Conservation (phyloP, 2,888 invertebrate genomes). For the Drosophila koepferae region DNA sequence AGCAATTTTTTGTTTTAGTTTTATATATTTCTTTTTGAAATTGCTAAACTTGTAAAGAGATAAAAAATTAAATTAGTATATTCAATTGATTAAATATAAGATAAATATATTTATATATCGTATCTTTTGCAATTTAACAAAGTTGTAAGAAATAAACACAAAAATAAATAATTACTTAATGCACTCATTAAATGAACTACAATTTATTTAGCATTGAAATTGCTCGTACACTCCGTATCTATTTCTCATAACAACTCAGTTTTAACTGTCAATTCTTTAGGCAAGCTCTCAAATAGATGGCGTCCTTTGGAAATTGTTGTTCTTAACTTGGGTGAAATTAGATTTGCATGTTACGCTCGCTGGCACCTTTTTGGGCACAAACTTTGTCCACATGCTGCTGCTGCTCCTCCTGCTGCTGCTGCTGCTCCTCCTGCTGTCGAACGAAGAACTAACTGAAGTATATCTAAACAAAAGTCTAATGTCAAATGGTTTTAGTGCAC, state of each 20-base stretch:
- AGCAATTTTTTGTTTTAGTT: no score
- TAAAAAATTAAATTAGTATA: no score
- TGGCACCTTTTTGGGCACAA: slow-evolving; percentile 47
- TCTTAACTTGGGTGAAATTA: slow-evolving; percentile 64
- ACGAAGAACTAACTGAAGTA: slow-evolving; percentile 30
- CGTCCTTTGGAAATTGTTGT: slow-evolving; percentile 49
- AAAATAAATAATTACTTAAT: neutral
- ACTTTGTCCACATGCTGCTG: slow-evolving; percentile 49
- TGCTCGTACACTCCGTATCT: neutral
- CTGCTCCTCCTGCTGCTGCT: slow-evolving; percentile 11
- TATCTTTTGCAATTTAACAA: neutral
- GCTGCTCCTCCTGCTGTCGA: neutral
- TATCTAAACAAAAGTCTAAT: slow-evolving; percentile 69
- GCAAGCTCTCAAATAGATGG: neutral
- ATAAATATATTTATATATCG: no score
- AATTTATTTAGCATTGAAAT: neutral
- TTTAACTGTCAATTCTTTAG: neutral
- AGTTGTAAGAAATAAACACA: neutral
- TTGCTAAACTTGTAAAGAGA: no score
- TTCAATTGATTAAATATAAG: no score
- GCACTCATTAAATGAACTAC: neutral
- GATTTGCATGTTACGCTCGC: slow-evolving; percentile 69
- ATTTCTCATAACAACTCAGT: neutral
- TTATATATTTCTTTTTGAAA: no score
- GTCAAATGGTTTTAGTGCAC: slow-evolving; percentile 66